Percentiles rank a stretch among this genome's conserved stretches.
These are phyloP conservation scores for Callosobruchus maculatus DNA, from an alignment of 2,888 invertebrate genomes.

Conservation along the genomic window DNA sequence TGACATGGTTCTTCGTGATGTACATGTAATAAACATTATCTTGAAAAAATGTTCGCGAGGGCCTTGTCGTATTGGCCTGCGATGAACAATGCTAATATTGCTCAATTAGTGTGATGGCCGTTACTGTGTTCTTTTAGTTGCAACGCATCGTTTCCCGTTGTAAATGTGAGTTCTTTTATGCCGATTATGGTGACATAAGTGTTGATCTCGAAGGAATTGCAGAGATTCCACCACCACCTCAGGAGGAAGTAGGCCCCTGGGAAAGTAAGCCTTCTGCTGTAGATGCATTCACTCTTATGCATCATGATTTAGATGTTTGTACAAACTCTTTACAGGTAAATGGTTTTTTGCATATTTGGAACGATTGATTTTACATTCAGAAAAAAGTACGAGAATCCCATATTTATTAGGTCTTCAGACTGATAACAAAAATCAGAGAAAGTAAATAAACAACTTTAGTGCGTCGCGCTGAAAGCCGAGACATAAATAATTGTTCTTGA, in stretches of 20 bases:
- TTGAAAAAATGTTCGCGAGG: too few relatives aligned
- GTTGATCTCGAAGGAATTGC: conserved; percentile 67
- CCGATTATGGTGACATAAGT: conserved; percentile 82
- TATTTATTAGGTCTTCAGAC: too few relatives aligned
- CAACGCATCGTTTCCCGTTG: conserved; percentile 97
- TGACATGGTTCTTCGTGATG: too few relatives aligned
- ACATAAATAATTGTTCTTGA: too few relatives aligned
- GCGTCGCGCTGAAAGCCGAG: too few relatives aligned
- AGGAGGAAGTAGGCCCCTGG: conserved; percentile 69
- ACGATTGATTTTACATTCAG: background rate
- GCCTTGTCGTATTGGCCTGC: too few relatives aligned
- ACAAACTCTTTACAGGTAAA: conserved; percentile 83
- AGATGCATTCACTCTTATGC: conserved; percentile 96
- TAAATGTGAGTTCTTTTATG: conserved; percentile 97
- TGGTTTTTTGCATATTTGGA: background rate
- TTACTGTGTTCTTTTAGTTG: conserved; percentile 67
- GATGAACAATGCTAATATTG: too few relatives aligned
- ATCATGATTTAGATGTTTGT: conserved; percentile 97
- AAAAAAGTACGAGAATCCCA: too few relatives aligned
- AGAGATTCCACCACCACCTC: conserved; percentile 64
- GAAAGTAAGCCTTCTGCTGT: conserved; percentile 82
- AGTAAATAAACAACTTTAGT: too few relatives aligned
- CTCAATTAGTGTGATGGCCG: too few relatives aligned
- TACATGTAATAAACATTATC: too few relatives aligned
- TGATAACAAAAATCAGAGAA: too few relatives aligned